Evolutionary conservation across 2,888 invertebrate species (phyloP), one percentile per base, ranked within the genome.

Genomic region (Rhorus exstirpatorius): DNA sequence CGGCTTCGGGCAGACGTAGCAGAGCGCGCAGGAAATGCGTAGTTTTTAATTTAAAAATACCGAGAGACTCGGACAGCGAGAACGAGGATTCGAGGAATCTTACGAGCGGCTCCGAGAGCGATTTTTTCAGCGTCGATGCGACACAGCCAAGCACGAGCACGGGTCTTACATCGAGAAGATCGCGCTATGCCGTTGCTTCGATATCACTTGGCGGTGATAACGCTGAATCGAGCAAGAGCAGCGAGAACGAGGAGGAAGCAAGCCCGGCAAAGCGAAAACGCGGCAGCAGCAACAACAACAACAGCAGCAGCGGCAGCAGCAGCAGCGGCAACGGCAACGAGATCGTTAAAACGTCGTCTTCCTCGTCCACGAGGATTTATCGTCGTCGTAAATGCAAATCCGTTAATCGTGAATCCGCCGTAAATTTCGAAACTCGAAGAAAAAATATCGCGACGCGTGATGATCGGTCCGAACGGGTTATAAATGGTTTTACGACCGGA

Each of bases 111-210:
- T 86, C 88, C 7, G 87, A 89, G 51, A 86, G 85, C 81, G 89
- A 90, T 17, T n/a, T 65, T 65, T 79, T 79, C n/a, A 58, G 76
- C 74, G 75, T 88, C n/a, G 92, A 92, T 49, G 86, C 88, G 2
- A 87, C 91, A 3, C 92, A 92, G 58, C 93, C 93, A 3, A 93
- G 93, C 70, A 93, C 93, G 46, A 93, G 93, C 75, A 90, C 90
- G 6, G 93, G 93, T 0, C 79, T 92, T 8, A 88, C 90, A 35
- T 89, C 91, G 17, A 86, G 90, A 35, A 85, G 89, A 83, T 88
- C 91, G 1, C 85, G 88, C 24, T 87, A 86, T 21, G 76, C 83
- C 14, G 82, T 71, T 0, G 75, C 81, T 3, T n/a, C 76, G 17
- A 49, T 79, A 21, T 60, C 85, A 41, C 61, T 77, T 7, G 84